phyloP scores from a whole-genome alignment of 2,888 invertebrate genomes.

The Augiades crinisus region DNA sequence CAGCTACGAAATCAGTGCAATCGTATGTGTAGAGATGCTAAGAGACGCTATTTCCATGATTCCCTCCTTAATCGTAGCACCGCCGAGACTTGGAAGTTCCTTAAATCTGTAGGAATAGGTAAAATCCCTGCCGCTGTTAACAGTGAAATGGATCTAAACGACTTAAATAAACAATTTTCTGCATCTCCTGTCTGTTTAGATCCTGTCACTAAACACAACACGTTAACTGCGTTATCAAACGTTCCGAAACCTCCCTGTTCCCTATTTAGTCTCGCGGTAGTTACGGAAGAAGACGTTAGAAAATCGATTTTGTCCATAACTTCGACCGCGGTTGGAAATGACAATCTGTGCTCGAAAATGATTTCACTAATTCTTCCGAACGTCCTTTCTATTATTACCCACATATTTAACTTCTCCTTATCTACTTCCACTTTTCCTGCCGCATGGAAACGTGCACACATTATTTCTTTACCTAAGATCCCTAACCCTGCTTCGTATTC shows the following conservation, averaged over 20 bases:
- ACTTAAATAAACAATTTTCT: slow-evolving; percentile 2
- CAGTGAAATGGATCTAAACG: slow-evolving; percentile 3
- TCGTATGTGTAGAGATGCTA: slow-evolving; percentile 16
- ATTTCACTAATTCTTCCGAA: background rate
- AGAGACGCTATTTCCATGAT: slow-evolving; percentile 4
- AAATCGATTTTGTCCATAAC: slow-evolving; percentile 3
- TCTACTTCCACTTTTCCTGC: background rate
- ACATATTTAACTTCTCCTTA: background rate
- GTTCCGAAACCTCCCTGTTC: background rate
- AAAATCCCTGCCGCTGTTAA: background rate
- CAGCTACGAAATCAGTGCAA: slow-evolving; percentile 11
- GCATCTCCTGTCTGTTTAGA: background rate
- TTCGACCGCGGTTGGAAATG: background rate
- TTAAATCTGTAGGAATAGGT: slow-evolving; percentile 13
- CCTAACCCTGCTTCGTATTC: background rate
- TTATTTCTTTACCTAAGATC: background rate
- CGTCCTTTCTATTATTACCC: background rate
- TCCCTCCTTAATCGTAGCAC: background rate
- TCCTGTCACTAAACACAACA: background rate
- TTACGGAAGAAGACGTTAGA: slow-evolving; percentile 14
- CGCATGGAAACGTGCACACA: background rate
- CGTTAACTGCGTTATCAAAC: background rate
- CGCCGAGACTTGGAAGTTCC: slow-evolving; percentile 14
- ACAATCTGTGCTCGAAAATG: no score
- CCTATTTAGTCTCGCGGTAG: background rate